Base-by-base conservation (phyloP, 1,140 invertebrate species). In the Bombus superbus region DNA sequence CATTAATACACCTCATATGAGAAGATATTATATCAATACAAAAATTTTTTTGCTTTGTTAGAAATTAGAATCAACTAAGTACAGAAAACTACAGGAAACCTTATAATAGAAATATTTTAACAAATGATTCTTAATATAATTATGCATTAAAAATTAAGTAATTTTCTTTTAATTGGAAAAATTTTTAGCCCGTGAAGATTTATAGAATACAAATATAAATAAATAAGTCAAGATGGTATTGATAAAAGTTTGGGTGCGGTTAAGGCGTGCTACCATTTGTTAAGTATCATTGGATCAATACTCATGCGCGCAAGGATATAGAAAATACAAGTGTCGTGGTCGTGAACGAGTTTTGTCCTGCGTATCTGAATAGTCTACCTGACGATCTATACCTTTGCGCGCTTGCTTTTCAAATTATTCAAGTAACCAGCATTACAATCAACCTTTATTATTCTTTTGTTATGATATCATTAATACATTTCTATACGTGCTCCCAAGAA, bases 241-340 rank as follows among this genome's bases (percentile, higher is more conserved):
- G 15, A 32, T 35, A 72, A n/a, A 87, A 77, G 59, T 40, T 42
- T 90, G 88, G 88, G 89, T 62, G 88, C 83, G 89, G 88, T 85
- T 80, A 57, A 73, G 80, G 81, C n/a, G 62, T 74, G 78, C 68
- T 73, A 84, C 64, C 59, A 64, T 72, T 66, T 73, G 82, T 79
- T 73, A 84, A 79, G 35, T 40, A 42, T 44, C 59, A 42, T 22
- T 59, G 71, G 88, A 90, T 90, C 89, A 90, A 90, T 90, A 90
- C 86, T 88, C 18, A 57, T 83, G 86, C 71, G 71, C 32, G 71
- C 72, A 72, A 77, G 76, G 84, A 86, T 85, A 72, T 76, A 68
- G 83, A 88, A 82, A 87, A 62, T 79, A 81, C 44, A 85, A 62
- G 69, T 64, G n/a, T 64, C 35, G 42, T 66, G 75, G n/a, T 68